Evolutionary conservation across 2,797 vertebrate genomes (phyloP).

Genomic region (Thaleichthys pacificus): DNA sequence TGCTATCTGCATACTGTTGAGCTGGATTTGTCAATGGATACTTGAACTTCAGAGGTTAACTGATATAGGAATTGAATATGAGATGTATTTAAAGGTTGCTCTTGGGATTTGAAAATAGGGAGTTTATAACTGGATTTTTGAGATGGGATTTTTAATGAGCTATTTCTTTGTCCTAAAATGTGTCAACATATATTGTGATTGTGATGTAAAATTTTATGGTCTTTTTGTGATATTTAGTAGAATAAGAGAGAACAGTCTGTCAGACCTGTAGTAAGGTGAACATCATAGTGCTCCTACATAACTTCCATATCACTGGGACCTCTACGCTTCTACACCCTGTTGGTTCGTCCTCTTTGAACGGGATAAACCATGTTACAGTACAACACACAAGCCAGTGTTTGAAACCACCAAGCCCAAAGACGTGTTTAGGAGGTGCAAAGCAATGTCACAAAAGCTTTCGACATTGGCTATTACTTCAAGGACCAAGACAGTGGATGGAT

Average conservation of each 20-base stretch:
- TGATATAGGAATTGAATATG: slow-evolving; percentile 46
- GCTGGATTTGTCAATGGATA: slow-evolving; percentile 40
- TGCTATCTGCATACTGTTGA: slow-evolving; percentile 2
- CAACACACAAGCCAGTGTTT: slow-evolving; percentile 53
- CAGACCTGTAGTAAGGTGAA: no score
- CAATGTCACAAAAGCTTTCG: slow-evolving; percentile 44
- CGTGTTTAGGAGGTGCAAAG: slow-evolving; percentile 48
- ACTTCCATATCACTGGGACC: no score
- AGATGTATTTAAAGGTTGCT: slow-evolving; percentile 1
- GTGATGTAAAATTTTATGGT: no score
- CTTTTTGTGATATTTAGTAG: no score
- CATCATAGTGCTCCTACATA: no score
- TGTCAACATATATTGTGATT: slow-evolving; percentile 9
- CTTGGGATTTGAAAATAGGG: slow-evolving; percentile 7
- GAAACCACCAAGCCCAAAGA: slow-evolving; percentile 57
- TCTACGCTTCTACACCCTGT: no score
- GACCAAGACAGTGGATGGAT: no score
- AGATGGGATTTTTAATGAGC: slow-evolving; percentile 30
- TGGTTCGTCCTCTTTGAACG: background rate
- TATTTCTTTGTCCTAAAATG: slow-evolving; percentile 16
- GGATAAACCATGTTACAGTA: slow-evolving; percentile 26
- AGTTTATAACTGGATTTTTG: slow-evolving; percentile 22
- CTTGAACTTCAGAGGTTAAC: slow-evolving; percentile 51
- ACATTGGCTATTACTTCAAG: slow-evolving; percentile 29
- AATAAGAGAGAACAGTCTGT: no score